Evolutionary conservation across 2,113 vertebrate genomes (phyloP), one percentile per base, ranked within the genome.

Genomic region (Alces alces): DNA sequence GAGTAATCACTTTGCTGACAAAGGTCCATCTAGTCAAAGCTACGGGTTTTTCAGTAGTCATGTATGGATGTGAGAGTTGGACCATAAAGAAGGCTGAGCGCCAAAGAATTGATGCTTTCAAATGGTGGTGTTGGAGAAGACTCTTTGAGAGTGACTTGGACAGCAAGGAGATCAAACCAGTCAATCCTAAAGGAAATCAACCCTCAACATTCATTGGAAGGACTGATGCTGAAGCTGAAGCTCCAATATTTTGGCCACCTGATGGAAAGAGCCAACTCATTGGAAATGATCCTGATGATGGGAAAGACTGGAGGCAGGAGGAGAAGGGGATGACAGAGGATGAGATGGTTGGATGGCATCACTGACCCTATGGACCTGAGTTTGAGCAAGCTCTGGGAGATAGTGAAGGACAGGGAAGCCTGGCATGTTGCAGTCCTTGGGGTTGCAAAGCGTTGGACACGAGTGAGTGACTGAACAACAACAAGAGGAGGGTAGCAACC

Each of bases 271-370:
- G 19, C 66, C 66, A 39, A 39, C 66, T 39, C 66, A 70, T 23
- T 23, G 21, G 19, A 70, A 70, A 70, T 39, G n/a, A 39, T 21
- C 19, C 66, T 39, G 66, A 70, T 23, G 66, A n/a, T 39, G 66
- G 66, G 66, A 70, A 70, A 70, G n/a, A 39, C 12, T 70, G 19
- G 66, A 70, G n/a, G n/a, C 19, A 23, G n/a, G 66, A 70, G 66
- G 66, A 70, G 66, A 39, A 0, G 0, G 66, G n/a, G 10, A 70
- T 0, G 2, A 36, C 64, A 12, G 64, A 70, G 64, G 5, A 2
- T 36, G 64, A 70, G 19, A 36, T 8, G 8, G 7, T 2, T 66
- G 33, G 3, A n/a, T 11, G 64, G 64, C n/a, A 70, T 70, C 64
- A 36, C 7, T n/a, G 33, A 23, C n/a, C 21, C 64, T 12, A 23